Percentiles rank a stretch among this genome's conserved stretches.
Evolutionary conservation across 2,113 vertebrate genomes (phyloP).

Genomic region (Chauna torquata): DNA sequence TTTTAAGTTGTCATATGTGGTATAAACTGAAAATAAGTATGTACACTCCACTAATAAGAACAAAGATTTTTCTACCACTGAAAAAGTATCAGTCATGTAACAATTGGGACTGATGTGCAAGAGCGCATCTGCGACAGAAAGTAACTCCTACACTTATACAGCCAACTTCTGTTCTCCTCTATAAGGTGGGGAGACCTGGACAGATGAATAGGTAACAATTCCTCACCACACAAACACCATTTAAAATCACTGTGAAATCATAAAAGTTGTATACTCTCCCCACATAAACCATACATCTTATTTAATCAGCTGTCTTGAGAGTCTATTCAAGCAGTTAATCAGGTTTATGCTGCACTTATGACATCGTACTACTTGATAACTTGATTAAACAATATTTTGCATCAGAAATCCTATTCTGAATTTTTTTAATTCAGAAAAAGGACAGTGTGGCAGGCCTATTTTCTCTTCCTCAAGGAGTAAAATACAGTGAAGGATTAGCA

Average conservation of each 20-base stretch:
- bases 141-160: not conserved
- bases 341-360: not conserved
- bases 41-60: not conserved
- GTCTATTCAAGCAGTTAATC: slow-evolving; percentile 12
- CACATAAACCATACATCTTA: not conserved
- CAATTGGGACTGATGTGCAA: not conserved
- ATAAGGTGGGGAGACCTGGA: not conserved
- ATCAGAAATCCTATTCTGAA: not conserved
- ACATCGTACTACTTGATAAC: slow-evolving; percentile 24
- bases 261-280: not conserved
- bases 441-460: not conserved
- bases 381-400: slow-evolving; percentile 23
- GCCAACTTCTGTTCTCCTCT: not conserved
- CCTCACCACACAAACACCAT: not conserved
- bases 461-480: not conserved
- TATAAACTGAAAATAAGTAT: not conserved
- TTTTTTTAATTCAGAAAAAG: slow-evolving; percentile 1
- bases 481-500: not conserved
- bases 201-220: not conserved
- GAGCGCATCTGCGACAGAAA: not conserved
- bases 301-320: slow-evolving; percentile 32
- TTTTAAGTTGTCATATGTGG: not conserved
- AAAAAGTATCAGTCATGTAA: not conserved
- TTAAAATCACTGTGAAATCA: not conserved
- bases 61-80: not conserved